A percentile compares a stretch with the other conserved stretches of the same genome.
Evolutionary conservation across 2,113 vertebrate genomes (phyloP).

Genomic region (Myodes glareolus): DNA sequence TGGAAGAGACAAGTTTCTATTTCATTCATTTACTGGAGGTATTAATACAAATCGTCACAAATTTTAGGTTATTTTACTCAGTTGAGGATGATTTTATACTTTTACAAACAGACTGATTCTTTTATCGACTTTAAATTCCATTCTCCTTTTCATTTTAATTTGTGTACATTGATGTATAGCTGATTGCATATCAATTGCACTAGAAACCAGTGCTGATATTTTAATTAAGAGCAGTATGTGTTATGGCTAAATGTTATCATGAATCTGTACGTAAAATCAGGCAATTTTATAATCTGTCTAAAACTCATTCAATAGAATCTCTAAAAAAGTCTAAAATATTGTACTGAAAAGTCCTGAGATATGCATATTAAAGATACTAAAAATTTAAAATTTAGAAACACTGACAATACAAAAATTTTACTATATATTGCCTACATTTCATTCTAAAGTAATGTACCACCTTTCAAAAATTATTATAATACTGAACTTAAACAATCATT

Average conservation of each 20-base stretch:
- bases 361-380: not conserved
- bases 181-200: not conserved
- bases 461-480: not conserved
- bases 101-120: not conserved
- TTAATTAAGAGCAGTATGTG: not conserved
- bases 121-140: not conserved
- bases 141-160: not conserved
- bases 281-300: not conserved
- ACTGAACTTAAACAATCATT: not conserved
- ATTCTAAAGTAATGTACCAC: not conserved
- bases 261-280: not conserved
- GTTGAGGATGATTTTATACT: not conserved
- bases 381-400: constrained; percentile 14
- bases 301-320: not conserved
- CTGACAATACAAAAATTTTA: not conserved
- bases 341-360: not conserved
- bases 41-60: not conserved
- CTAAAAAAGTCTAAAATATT: not conserved
- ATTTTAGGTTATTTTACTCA: not conserved
- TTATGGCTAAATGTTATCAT: not conserved
- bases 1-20: not conserved
- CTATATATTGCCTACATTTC: not conserved
- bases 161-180: not conserved
- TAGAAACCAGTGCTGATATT: not conserved
- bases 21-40: not conserved